phyloP scores from a whole-genome alignment of 2,888 invertebrate genomes.

The Shargacucullia verbasci region DNA sequence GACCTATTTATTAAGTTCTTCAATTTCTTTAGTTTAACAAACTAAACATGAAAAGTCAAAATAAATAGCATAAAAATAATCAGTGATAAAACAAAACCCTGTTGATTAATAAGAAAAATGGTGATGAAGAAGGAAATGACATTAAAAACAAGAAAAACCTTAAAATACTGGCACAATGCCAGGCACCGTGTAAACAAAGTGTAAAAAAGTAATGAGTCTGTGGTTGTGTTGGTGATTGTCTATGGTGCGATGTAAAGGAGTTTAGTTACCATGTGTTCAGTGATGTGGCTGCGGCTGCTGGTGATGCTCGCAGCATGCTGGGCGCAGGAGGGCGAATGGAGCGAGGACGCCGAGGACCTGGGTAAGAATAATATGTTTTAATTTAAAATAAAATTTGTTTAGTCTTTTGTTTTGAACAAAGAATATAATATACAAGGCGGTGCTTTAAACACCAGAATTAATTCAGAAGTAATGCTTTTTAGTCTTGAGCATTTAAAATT shows the following conservation, averaged over 20 bases:
- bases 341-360: conserved; percentile 84
- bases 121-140: conserved; percentile 18
- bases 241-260: conserved; percentile 69
- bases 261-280: conserved; percentile 76
- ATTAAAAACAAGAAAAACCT: conserved; percentile 20
- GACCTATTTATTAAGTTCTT: too few relatives aligned
- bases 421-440: too few relatives aligned
- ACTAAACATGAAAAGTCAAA: too few relatives aligned
- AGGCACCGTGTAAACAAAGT: conserved; percentile 44
- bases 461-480: too few relatives aligned
- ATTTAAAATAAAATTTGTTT: neutral
- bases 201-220: conserved; percentile 39
- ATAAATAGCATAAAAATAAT: too few relatives aligned
- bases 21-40: too few relatives aligned
- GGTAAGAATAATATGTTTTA: conserved; percentile 66
- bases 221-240: conserved; percentile 52
- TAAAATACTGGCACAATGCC: conserved; percentile 36
- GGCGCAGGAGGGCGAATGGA: conserved; percentile 87
- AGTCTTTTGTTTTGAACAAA: too few relatives aligned
- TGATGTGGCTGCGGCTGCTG: conserved; percentile 80
- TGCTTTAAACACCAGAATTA: too few relatives aligned
- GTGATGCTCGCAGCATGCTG: conserved; percentile 84
- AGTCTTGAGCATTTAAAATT: too few relatives aligned
- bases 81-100: neutral
- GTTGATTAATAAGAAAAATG: conserved; percentile 34